These are phyloP conservation scores for Perizoma affinitatum DNA, from an alignment of 2,888 invertebrate genomes.

Conservation along the genomic window DNA sequence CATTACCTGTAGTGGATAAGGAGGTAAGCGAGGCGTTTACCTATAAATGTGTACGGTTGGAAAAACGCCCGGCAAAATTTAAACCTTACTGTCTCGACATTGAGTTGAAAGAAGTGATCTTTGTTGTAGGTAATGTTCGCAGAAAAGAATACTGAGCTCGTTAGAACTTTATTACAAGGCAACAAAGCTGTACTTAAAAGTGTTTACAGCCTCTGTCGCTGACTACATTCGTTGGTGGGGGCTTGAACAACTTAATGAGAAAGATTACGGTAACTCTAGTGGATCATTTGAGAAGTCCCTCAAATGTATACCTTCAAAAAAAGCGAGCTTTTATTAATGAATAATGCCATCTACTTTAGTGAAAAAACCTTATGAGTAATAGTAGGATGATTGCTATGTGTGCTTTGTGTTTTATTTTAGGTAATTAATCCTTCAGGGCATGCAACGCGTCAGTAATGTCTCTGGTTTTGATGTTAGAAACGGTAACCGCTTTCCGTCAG, in stretches of 20 bases:
- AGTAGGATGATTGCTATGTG: too few relatives aligned
- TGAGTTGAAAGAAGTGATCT: constrained; percentile 2
- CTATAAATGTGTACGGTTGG: constrained; percentile 22
- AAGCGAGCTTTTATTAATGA: not conserved
- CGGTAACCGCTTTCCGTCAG: too few relatives aligned
- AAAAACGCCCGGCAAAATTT: constrained; percentile 7
- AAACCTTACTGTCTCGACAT: constrained; percentile 11
- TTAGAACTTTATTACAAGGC: constrained; percentile 38
- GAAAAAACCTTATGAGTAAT: too few relatives aligned
- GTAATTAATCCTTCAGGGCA: too few relatives aligned
- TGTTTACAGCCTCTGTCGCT: constrained; percentile 33
- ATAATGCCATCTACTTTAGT: not conserved
- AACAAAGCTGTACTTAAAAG: constrained; percentile 34
- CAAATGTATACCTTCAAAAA: not conserved
- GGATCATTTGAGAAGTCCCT: constrained; percentile 26
- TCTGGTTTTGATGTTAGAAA: too few relatives aligned
- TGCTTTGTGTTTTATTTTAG: too few relatives aligned
- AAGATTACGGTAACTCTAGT: constrained; percentile 25
- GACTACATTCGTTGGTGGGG: constrained; percentile 33
- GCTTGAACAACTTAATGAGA: constrained; percentile 29
- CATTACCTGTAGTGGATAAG: constrained; percentile 44
- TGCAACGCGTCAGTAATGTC: too few relatives aligned
- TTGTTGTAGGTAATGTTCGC: constrained; percentile 24
- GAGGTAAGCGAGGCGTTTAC: constrained; percentile 30
- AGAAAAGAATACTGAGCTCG: constrained; percentile 29